A percentile compares a stretch with the other conserved stretches of the same genome.
Evolutionary conservation across 2,797 vertebrate genomes (phyloP).

Genomic region (Chiropotes sagulatus): DNA sequence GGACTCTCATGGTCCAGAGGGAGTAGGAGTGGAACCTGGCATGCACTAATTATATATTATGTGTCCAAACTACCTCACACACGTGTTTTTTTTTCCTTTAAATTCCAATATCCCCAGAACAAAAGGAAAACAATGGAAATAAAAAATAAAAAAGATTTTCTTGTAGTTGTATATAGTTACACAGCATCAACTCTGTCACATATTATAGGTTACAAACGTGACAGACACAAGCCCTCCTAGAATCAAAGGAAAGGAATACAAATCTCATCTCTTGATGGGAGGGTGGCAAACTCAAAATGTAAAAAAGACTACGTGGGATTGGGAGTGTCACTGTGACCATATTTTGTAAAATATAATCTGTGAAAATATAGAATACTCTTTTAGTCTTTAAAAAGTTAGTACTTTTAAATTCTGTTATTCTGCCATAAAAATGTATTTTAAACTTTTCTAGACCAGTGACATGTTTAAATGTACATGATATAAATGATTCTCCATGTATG

Average conservation of each 20-base stretch:
- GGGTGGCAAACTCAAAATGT: not conserved
- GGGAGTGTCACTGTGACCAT: not conserved
- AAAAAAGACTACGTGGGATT: not conserved
- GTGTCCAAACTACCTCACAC: not conserved
- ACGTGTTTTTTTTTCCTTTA: not conserved
- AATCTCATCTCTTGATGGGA: not conserved
- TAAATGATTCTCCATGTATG: conserved; percentile 57
- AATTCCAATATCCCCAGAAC: not conserved
- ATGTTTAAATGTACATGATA: conserved; percentile 3
- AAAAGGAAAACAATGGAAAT: not conserved
- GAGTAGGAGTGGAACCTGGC: not conserved
- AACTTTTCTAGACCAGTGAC: not conserved
- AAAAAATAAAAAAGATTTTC: not conserved
- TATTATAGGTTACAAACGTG: not conserved
- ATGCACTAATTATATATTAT: not conserved
- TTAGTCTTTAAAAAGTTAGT: not conserved
- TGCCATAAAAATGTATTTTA: not conserved
- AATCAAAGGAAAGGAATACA: not conserved
- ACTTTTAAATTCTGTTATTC: not conserved
- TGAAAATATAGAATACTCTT: not conserved
- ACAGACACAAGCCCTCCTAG: not conserved
- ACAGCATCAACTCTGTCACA: not conserved
- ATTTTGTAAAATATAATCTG: not conserved
- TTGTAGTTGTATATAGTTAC: not conserved
- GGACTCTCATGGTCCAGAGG: fast-evolving